Evolutionary conservation across 2,888 invertebrate species (phyloP), one percentile per base, ranked within the genome.

Genomic region (Kuschelorhynchus macadamiae): DNA sequence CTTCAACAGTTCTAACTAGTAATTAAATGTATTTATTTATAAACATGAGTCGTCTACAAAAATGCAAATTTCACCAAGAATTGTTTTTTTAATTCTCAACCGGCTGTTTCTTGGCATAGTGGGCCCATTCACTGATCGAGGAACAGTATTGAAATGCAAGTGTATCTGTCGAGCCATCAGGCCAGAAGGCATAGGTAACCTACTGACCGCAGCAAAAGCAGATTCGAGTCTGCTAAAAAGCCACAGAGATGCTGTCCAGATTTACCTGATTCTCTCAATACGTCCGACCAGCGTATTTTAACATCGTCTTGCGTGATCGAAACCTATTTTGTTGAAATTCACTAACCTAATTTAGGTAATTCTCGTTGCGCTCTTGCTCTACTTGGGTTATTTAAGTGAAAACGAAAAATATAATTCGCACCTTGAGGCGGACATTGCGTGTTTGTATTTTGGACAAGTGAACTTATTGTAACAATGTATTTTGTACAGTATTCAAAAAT

Each of bases 171-270:
- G 59, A 56, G 60, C 57, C 53, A 67, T 64, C 67, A 64, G 49
- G 78, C 80, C 79, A 76, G 77, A 53, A 79, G 80, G 80, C 80
- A 79, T 80, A 80, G 79, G 79, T 80, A 80, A 80, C 80, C 80
- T 76, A 80, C 75, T 80, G 80, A 80, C 80, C 80, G 79, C 18
- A 46, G 56, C 46, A 42, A 57, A 56, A 69, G 55, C 59, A 63
- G 62, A 62, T 62, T 50, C 61, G 44, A 17, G 60, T 60, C 66
- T 53, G 53, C 47, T 65, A 39, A 49, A 60, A 60, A 60, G n/a
- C 60, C 39, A 36, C 59, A 52, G 32, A 9, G 52, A 60, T 66
- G 60, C 50, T 50, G 52, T 50, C 52, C 66, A 55, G 65, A 65
- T 65, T 52, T 59, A 59, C 56, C 61, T 39, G 53, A 53, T 30